Conservation (phyloP, 2,113 vertebrate species). For the Ifrita kowaldi region DNA sequence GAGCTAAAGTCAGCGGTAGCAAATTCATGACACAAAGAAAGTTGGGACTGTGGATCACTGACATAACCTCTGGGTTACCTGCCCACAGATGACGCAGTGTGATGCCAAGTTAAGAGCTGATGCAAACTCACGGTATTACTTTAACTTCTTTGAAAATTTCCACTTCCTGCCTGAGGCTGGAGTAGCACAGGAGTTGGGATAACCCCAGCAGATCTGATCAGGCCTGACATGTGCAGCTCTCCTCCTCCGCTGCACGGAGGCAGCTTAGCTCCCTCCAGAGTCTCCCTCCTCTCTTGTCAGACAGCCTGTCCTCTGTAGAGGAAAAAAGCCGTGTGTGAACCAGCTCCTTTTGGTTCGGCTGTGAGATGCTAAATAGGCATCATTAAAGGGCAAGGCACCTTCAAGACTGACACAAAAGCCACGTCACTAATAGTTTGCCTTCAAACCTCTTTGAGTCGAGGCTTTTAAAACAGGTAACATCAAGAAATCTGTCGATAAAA, state of each 20-base stretch:
- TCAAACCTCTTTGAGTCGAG: background rate
- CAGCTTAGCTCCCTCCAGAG: background rate
- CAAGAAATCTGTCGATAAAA: background rate
- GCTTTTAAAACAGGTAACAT: background rate
- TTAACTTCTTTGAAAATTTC: background rate
- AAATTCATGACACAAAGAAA: background rate
- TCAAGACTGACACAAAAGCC: background rate
- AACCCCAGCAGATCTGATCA: background rate
- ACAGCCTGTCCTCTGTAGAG: background rate
- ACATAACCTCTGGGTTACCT: background rate
- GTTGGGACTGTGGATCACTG: background rate
- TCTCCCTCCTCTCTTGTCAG: background rate
- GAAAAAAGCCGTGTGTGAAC: background rate
- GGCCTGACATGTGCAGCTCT: background rate
- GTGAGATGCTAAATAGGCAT: background rate
- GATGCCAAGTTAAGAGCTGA: background rate
- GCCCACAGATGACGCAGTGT: background rate
- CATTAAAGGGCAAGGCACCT: background rate
- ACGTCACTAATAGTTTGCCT: background rate
- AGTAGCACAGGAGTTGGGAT: background rate
- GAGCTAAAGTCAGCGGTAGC: background rate
- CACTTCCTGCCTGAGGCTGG: background rate
- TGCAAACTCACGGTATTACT: background rate
- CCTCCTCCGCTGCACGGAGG: fast-evolving
- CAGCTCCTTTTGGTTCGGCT: background rate